A percentile compares a stretch with the other conserved stretches of the same genome.
Conservation (phyloP, 2,888 invertebrate species). For the Andrena hattorfiana region DNA sequence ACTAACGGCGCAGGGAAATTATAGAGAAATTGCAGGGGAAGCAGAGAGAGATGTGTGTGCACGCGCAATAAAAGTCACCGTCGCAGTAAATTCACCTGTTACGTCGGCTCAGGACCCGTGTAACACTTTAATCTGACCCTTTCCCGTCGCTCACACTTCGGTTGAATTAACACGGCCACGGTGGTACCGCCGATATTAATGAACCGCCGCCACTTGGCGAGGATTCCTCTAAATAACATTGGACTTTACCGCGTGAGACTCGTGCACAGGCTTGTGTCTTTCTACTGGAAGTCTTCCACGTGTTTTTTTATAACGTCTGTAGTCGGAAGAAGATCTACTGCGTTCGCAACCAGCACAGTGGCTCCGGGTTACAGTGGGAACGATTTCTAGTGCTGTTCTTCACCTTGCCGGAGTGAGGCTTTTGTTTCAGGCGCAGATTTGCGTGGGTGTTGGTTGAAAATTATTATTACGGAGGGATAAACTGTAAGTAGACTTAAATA, state of each 20-base stretch:
- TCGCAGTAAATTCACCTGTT: slow-evolving; percentile 59
- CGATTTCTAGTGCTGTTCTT: too few relatives aligned
- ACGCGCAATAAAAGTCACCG: slow-evolving; percentile 52
- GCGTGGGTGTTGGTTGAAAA: too few relatives aligned
- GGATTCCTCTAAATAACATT: slow-evolving; percentile 6
- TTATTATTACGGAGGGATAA: too few relatives aligned
- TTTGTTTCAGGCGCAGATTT: too few relatives aligned
- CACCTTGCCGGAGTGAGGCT: too few relatives aligned
- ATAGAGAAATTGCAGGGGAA: slow-evolving; percentile 47
- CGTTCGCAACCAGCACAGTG: too few relatives aligned
- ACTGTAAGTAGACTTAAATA: too few relatives aligned
- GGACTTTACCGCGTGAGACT: not conserved
- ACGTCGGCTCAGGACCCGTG: slow-evolving; percentile 33
- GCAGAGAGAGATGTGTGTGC: slow-evolving; percentile 30
- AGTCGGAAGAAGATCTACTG: too few relatives aligned
- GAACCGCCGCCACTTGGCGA: slow-evolving; percentile 11
- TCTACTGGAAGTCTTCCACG: not conserved
- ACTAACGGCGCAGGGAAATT: slow-evolving; percentile 34
- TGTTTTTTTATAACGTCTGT: not conserved
- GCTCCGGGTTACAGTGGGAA: too few relatives aligned
- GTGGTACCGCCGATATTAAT: slow-evolving; percentile 36
- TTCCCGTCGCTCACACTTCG: slow-evolving; percentile 15
- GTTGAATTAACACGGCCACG: slow-evolving; percentile 40
- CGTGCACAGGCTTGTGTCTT: not conserved
- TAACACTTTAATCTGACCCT: slow-evolving; percentile 54